Evolutionary conservation across 2,888 invertebrate genomes (phyloP).

Genomic region (Chouioia cunea): DNA sequence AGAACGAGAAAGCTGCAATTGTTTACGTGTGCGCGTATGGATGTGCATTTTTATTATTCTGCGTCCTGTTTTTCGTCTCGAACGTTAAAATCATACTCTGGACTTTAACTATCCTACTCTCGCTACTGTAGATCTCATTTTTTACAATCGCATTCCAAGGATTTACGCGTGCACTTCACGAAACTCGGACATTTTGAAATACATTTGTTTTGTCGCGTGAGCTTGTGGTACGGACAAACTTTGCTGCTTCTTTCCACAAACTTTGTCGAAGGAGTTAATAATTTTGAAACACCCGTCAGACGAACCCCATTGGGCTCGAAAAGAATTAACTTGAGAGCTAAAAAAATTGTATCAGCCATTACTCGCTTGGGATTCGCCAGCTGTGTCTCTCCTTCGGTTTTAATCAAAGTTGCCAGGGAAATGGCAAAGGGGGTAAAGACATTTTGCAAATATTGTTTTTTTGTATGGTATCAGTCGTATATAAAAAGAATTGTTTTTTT

Average conservation of each 20-base stretch:
- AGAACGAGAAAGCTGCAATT: constrained; percentile 4
- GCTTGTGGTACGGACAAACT: no score
- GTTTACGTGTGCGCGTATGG: constrained; percentile 22
- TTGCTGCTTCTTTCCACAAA: neutral
- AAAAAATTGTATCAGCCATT: constrained; percentile 21
- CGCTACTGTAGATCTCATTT: no score
- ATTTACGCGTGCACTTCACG: no score
- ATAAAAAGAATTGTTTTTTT: neutral
- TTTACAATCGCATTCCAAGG: no score
- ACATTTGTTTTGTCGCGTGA: neutral
- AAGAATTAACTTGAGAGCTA: constrained; percentile 11
- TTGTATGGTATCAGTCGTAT: constrained; percentile 1
- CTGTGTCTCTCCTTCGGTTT: constrained; percentile 6
- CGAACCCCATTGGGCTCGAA: neutral
- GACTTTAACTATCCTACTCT: neutral
- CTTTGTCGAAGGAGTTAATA: no score
- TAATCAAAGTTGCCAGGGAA: constrained; percentile 32
- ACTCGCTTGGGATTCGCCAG: constrained; percentile 19
- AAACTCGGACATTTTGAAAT: neutral
- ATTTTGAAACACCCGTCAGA: neutral
- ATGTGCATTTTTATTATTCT: neutral
- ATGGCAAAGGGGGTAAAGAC: constrained; percentile 22
- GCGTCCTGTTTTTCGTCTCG: constrained; percentile 5
- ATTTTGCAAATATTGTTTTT: constrained; percentile 18
- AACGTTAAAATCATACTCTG: constrained; percentile 28